Evolutionary conservation across 2,797 vertebrate species (phyloP).

Genomic region (Lagorchestes hirsutus): DNA sequence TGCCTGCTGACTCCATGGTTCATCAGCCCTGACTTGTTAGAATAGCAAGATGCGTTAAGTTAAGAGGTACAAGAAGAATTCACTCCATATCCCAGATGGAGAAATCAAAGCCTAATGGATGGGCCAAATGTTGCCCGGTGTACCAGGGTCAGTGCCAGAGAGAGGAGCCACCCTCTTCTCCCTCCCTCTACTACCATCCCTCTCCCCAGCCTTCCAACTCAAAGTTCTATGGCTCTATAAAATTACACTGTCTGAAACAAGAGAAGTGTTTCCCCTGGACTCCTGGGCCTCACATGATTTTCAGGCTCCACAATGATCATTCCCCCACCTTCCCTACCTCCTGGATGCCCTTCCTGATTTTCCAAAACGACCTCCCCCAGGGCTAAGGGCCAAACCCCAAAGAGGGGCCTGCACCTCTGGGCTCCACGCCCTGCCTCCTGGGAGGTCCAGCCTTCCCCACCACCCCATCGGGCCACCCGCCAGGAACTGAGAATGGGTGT

Average conservation of each 20-base stretch:
- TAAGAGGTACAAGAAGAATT: neutral
- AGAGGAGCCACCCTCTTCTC: neutral
- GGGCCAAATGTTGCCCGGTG: neutral
- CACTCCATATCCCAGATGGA: neutral
- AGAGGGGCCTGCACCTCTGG: neutral
- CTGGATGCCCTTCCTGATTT: slow-evolving; percentile 4
- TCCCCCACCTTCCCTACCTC: neutral
- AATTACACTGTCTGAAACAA: neutral
- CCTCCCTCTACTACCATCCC: no score
- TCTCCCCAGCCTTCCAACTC: neutral
- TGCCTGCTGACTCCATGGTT: neutral
- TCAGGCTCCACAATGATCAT: neutral
- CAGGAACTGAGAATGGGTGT: neutral
- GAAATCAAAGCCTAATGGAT: neutral
- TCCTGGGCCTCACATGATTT: neutral
- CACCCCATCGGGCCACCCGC: neutral
- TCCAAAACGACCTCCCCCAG: neutral
- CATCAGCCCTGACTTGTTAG: neutral
- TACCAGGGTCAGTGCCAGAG: neutral
- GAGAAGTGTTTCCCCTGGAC: neutral
- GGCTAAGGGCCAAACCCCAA: neutral
- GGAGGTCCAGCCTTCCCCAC: neutral
- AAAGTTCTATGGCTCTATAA: neutral
- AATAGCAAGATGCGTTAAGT: neutral
- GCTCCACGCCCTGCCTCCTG: neutral